A percentile compares a stretch with the other conserved stretches of the same genome.
phyloP scores from a whole-genome alignment of 2,113 vertebrate genomes.

The Anarrhichthys ocellatus region DNA sequence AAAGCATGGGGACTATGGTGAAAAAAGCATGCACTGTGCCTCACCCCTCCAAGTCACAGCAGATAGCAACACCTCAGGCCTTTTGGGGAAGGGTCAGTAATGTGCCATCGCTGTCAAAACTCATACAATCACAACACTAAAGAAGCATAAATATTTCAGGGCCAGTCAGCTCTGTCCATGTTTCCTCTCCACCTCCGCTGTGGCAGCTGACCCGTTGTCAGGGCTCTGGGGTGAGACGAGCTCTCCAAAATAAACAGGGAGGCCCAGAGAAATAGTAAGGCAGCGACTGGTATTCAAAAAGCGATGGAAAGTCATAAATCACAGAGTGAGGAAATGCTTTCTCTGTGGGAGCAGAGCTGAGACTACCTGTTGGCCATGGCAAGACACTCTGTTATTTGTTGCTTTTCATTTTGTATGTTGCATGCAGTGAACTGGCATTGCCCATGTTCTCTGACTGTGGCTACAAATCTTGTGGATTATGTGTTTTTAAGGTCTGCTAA shows the following conservation, averaged over 20 bases:
- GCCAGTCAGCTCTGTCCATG: conserved; percentile 37
- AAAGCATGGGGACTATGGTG: neutral
- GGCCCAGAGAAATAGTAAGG: conserved; percentile 21
- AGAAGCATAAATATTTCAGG: conserved; percentile 73
- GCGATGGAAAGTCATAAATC: conserved; percentile 40
- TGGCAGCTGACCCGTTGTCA: conserved; percentile 58
- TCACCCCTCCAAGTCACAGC: conserved; percentile 41
- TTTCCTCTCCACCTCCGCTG: conserved; percentile 42
- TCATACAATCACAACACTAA: conserved; percentile 64
- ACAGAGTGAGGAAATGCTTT: conserved; percentile 32
- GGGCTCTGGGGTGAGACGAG: conserved; percentile 51
- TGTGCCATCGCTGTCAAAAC: conserved; percentile 64
- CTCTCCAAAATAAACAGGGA: conserved; percentile 57
- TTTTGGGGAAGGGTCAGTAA: conserved; percentile 58
- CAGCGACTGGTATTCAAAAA: conserved; percentile 43
- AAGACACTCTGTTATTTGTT: conserved; percentile 37
- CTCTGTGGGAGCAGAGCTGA: neutral
- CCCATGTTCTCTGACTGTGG: conserved; percentile 15
- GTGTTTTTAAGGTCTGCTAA: conserved; percentile 62
- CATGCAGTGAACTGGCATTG: conserved; percentile 36
- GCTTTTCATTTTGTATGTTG: conserved; percentile 33
- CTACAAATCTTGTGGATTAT: conserved; percentile 66
- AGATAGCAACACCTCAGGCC: conserved; percentile 29
- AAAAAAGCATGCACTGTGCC: conserved; percentile 35
- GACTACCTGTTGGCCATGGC: conserved; percentile 22